Base-by-base conservation (phyloP, 2,888 invertebrate species). In the Uropetala carovei region DNA sequence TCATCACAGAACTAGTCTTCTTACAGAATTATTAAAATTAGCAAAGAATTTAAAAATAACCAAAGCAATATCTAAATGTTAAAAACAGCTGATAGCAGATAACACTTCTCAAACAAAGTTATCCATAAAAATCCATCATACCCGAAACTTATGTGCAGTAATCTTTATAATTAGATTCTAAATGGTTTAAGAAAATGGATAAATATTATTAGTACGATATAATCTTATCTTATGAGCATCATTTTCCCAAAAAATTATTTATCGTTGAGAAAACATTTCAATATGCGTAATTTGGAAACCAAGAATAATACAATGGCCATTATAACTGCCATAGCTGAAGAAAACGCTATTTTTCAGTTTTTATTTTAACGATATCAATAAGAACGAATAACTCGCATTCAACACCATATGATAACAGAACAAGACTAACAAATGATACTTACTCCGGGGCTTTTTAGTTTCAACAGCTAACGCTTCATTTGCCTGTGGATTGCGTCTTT, bases 361-460 rank as follows among this genome's bases (percentile, higher is more conserved):
- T 30, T 14, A 60, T 86, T 18, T 27, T 7, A 14, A 85, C 0
- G 22, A 27, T 43, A 43, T 43, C 43, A 43, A 43, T 43, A 43
- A 43, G 43, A 43, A 43, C 43, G 43, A 43, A 1, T 43, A 43
- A 43, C 1, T 3, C 3, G 5, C 1, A 43, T 43, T 43, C 1
- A 43, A 43, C 43, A 5, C 1, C 43, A 43, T 43, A 43, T 43
- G 43, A 43, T 5, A 75, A n/a, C 56, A 82, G 27, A 10, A 82
- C 1, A 43, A 56, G 11, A 2, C 9, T 18, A 27, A 27, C 13
- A 43, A 18, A 43, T 64, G 43, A n/a, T 68, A 89, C 89, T 43
- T 30, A 89, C 89, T 43, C 64, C 43, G 60, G 13, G 60, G 14
- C 43, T 64, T 89, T 43, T 89, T 89, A 68, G 16, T 68, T 68